Percentiles rank a stretch among this genome's conserved stretches.
phyloP scores from a whole-genome alignment of 30 jellyfish, hydroid and myxozoan genomes.

The Clytia hemisphaerica region DNA sequence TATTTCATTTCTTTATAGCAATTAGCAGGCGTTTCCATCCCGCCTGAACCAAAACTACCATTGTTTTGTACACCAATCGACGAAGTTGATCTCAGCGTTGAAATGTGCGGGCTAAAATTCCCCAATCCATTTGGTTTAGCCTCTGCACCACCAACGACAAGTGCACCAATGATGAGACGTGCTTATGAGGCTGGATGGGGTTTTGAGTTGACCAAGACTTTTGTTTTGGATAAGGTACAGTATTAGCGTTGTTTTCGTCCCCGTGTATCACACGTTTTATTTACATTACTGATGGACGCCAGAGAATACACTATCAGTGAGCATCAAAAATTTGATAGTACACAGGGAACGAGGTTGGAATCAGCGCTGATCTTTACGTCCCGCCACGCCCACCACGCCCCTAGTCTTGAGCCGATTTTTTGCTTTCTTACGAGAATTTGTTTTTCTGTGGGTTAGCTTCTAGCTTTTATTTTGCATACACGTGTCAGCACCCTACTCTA shows the following conservation, averaged over 20 bases:
- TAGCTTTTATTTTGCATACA: too few relatives aligned
- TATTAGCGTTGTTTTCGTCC: neutral
- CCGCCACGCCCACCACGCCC: too few relatives aligned
- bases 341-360: too few relatives aligned
- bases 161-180: slow-evolving; percentile 83
- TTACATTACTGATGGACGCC: too few relatives aligned
- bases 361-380: too few relatives aligned
- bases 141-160: slow-evolving; percentile 93
- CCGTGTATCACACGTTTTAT: too few relatives aligned
- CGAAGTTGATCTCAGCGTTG: slow-evolving; percentile 71
- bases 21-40: slow-evolving; percentile 41
- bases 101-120: slow-evolving; percentile 76
- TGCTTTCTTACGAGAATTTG: too few relatives aligned
- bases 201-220: slow-evolving; percentile 73
- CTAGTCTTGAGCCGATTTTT: too few relatives aligned
- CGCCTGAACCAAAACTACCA: slow-evolving; percentile 66
- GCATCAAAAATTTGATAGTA: too few relatives aligned
- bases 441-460: too few relatives aligned
- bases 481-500: too few relatives aligned
- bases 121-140: slow-evolving; percentile 93
- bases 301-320: too few relatives aligned
- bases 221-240: slow-evolving; percentile 67
- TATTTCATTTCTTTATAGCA: slow-evolving; percentile 17
- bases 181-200: slow-evolving; percentile 97
- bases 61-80: slow-evolving; percentile 79